Evolutionary conservation across 2,797 vertebrate genomes (phyloP), one percentile per base, ranked within the genome.

Genomic region (Crenichthys baileyi): DNA sequence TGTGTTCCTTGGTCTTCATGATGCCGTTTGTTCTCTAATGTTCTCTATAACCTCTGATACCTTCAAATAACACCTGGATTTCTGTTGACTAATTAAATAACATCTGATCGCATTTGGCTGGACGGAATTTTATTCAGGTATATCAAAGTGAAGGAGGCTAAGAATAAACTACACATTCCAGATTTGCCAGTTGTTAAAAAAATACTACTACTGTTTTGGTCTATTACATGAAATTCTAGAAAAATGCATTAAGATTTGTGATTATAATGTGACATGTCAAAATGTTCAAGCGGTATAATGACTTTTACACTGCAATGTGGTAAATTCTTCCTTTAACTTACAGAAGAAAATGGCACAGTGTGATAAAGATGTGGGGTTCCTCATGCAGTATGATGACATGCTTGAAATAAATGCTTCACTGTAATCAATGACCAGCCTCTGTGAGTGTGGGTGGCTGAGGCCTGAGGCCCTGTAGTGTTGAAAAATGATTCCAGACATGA

Each of bases 361-460:
- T 89, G 85, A 88, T 89, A 53, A 90, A 90, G 86, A 88, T 84
- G 41, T 70, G 44, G 85, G 89, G 72, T 61, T 65, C 67, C 65
- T 82, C 68, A 73, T 85, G 79, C 79, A 36, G 63, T 44, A 75
- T 73, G 72, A 83, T 84, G 87, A 83, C 84, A 76, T 73, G 76
- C 77, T 65, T 41, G 75, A 87, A 88, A 92, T 87, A 79, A 88
- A 91, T 79, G 88, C 61, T 78, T 68, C 68, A 11, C 83, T 79
- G 76, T 87, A 86, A 92, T 92, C 88, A 88, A 88, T 93, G 87
- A 77, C 72, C 75, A 44, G 80, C 26, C 39, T 65, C 70, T 18
- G 70, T 56, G 79, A 77, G 85, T 77, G 88, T 86, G 84, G 75
- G 87, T 68, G 26, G 81, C 63, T 7, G 36, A 76, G 79, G 81